Evolutionary conservation across 2,888 invertebrate genomes (phyloP), one percentile per base, ranked within the genome.

Genomic region (Subacronicta megacephala): DNA sequence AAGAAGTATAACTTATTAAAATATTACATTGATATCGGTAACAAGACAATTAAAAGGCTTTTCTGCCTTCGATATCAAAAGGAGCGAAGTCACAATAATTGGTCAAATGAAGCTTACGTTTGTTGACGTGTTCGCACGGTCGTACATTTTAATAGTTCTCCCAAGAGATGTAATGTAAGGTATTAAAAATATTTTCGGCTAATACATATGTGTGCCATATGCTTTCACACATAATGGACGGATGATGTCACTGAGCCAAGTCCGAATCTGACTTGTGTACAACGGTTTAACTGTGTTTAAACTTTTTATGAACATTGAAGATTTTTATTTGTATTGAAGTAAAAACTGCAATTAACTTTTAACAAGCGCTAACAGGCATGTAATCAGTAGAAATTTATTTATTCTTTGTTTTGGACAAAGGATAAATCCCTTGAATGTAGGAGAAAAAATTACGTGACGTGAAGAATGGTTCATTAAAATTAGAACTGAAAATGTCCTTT

Each of bases 231-330:
- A 36, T 29, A 26, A 38, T 37, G 15, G 18, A 7, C 40, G 16
- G 53, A 44, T 70, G 70, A 70, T 67, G 63, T 72, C 72, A 70
- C 38, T 49, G 18, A 63, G 41, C 40, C 42, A 56, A 62, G 41
- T 33, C 50, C 23, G 20, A 50, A 10, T 41, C 35, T 33, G 36
- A 47, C 33, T 37, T 37, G 33, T 31, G 43, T 23, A 35, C 29
- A 26, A 40, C 36, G 23, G 31, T 15, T 31, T 3, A 29, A 10
- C 31, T 31, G 31, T n/a, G n/a, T 31, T n/a, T 1, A 31, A 5
- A 31, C 31, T 31, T n/a, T 31, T 31, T 31, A 31, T n/a, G 1
- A 12, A 29, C 12, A 29, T 26, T 26, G 12, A 29, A 12, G 29
- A 10, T 29, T 12, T 12, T 12, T 12, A 12, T 29, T 12, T 29